Evolutionary conservation across 1,140 invertebrate genomes (phyloP), one percentile per base, ranked within the genome.

Genomic region (Papilio dardanus): DNA sequence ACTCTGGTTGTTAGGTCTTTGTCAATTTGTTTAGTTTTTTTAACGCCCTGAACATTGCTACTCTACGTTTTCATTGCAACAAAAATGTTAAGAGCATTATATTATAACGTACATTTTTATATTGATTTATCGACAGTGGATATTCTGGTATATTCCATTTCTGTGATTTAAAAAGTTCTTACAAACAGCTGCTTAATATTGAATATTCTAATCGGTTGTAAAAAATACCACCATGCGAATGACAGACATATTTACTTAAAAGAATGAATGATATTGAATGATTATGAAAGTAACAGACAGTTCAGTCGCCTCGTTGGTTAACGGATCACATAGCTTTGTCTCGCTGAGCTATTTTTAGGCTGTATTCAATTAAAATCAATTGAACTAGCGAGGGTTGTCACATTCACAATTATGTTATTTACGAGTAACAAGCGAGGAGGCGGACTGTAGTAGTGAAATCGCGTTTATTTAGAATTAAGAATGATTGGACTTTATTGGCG

Each of bases 291-390:
- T 21, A 35, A 68, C n/a, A 30, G 14, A 28, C 35, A 71, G 69
- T 50, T 73, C 71, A 54, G 30, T 73, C 28, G 42, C 71, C 71
- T 73, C 30, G n/a, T 73, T 35, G 71, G 5, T 54, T 68, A 68
- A 46, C 40, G 7, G 21, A 31, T 54, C 71, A 30, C 46, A 69
- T 35, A 69, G 24, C 42, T 54, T 54, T 67, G 73, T 65, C 74
- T 66, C 19, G 66, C 74, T 79, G 8, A 50, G 79, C 81, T 89
- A 89, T 89, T 88, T 89, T 86, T 89, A 89, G 85, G 78, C 54
- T 77, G 76, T 65, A 76, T 78, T 88, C 86, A 89, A 89, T 89
- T 89, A 88, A 85, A 86, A 83, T 85, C 86, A 88, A 89, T 91
- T 89, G 85, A 79, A 76, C 76, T 75, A 31, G 71, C 76, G 78